Conservation (phyloP, 2,113 vertebrate genomes). For the Chunga burmeisteri region DNA sequence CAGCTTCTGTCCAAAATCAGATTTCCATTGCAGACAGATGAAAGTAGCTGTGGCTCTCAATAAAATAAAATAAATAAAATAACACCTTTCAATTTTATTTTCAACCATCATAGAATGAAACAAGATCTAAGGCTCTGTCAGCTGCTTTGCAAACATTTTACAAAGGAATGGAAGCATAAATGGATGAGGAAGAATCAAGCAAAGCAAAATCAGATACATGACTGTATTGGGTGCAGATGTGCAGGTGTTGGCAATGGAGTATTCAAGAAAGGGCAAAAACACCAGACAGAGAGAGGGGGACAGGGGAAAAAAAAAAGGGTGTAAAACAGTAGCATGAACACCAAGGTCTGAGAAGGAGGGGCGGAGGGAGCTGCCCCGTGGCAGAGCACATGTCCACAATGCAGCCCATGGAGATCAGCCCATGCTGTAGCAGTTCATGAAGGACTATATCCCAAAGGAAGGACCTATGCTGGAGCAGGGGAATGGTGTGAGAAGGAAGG, state of each 20-base stretch:
- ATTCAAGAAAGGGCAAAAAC: neutral
- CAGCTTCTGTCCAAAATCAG: neutral
- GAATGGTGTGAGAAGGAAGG: neutral
- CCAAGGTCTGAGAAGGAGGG: neutral
- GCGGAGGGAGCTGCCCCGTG: neutral
- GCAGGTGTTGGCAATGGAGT: neutral
- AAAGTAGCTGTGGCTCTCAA: neutral
- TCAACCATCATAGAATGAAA: neutral
- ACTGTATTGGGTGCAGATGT: neutral
- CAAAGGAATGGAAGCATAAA: neutral
- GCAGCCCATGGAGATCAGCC: neutral
- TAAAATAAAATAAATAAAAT: neutral
- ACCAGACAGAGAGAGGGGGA: fast-evolving
- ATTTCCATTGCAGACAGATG: neutral
- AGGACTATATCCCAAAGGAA: neutral
- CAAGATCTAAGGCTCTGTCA: neutral
- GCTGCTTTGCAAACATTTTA: neutral
- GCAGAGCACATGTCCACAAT: neutral
- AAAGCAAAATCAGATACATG: neutral
- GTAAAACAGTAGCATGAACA: neutral
- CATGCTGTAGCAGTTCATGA: neutral
- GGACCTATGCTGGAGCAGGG: neutral
- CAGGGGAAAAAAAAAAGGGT: neutral
- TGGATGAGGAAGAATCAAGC: neutral
- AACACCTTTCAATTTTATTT: neutral